These are phyloP conservation scores for Mantis religiosa DNA, from an alignment of 2,888 invertebrate species.

Conservation along the genomic window DNA sequence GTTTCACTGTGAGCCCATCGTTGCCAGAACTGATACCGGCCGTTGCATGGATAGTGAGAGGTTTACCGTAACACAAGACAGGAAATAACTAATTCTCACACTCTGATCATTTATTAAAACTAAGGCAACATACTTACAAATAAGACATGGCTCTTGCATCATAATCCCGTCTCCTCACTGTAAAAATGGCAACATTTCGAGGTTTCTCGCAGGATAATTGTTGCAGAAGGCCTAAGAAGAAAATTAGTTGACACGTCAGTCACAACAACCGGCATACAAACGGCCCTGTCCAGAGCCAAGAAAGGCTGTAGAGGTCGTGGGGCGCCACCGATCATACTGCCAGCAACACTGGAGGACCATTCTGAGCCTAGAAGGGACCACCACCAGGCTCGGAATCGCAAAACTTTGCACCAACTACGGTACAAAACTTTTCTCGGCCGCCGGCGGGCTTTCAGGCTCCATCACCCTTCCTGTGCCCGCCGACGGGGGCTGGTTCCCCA, in stretches of 20 bases:
- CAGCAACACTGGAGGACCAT: conserved; percentile 72
- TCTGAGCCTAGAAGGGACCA: conserved; percentile 75
- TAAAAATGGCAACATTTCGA: conserved; percentile 52
- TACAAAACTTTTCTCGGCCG: conserved; percentile 57
- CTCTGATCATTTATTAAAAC: too few species aligned
- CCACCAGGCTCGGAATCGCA: conserved; percentile 57
- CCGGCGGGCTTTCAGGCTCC: conserved; percentile 52
- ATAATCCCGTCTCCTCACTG: conserved; percentile 35
- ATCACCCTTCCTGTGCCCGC: conserved; percentile 62
- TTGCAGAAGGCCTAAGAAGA: conserved; percentile 52
- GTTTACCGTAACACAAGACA: too few species aligned
- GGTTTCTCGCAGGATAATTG: conserved; percentile 49
- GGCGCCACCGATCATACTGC: conserved; percentile 60
- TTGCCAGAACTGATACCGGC: too few species aligned
- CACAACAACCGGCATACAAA: conserved; percentile 30
- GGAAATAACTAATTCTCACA: too few species aligned
- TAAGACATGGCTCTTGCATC: too few species aligned
- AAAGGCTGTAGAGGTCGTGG: conserved; percentile 75
- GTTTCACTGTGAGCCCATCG: too few species aligned
- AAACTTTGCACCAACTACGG: conserved; percentile 60
- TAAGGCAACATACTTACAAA: too few species aligned
- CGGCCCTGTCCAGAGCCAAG: conserved; percentile 35
- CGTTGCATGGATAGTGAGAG: too few species aligned
- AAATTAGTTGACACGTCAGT: conserved; percentile 51
- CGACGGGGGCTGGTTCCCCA: conserved; percentile 71